Conservation (phyloP, 2,113 vertebrate species). For the Macrotis lagotis region DNA sequence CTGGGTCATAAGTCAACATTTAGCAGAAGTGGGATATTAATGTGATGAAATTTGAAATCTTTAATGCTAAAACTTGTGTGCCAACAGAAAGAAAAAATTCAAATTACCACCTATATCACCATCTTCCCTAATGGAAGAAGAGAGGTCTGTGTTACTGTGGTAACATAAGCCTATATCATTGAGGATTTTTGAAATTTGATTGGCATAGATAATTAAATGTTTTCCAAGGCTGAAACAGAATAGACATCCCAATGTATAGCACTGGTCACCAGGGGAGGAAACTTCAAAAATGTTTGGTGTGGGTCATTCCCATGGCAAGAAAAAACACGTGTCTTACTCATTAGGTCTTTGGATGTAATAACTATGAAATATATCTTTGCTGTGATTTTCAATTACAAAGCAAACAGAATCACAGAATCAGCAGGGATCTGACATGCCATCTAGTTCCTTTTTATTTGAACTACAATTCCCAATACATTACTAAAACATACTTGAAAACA, state of each 20-base stretch:
- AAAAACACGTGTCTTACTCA: background rate
- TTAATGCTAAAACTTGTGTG: constrained; percentile 56
- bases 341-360: background rate
- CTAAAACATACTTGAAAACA: background rate
- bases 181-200: constrained; percentile 29
- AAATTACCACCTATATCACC: constrained; percentile 60
- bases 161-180: background rate
- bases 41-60: constrained; percentile 51
- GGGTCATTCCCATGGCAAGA: background rate
- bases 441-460: background rate
- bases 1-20: constrained; percentile 75
- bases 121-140: constrained; percentile 43
- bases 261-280: constrained; percentile 28
- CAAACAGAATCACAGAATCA: background rate
- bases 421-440: background rate
- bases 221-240: background rate
- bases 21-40: constrained; percentile 45
- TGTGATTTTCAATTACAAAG: background rate
- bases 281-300: background rate
- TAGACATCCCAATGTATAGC: background rate
- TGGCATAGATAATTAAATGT: constrained; percentile 12
- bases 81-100: constrained; percentile 53
- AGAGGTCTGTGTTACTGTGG: constrained; percentile 53
- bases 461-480: background rate
- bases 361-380: background rate